Evolutionary conservation across 2,797 vertebrate species (phyloP), one percentile per base, ranked within the genome.

Genomic region (Acanthurus tractus): DNA sequence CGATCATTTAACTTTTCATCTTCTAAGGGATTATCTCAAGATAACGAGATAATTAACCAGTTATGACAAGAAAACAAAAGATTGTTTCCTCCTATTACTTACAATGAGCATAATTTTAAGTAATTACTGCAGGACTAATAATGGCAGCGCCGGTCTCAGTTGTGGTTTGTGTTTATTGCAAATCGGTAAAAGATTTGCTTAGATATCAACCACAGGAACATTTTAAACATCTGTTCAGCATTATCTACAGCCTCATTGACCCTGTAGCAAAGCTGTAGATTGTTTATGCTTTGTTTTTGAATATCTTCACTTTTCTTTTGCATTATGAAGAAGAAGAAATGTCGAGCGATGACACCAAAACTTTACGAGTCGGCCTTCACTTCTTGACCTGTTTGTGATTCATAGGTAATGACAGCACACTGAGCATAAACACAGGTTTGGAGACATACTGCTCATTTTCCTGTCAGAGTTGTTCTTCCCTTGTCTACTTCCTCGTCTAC

Each of bases 381-480:
- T 15, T 46, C 36, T 63, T 0, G 8, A 80, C 58, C 72, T 71
- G 29, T n/a, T 15, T 0, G 20, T 78, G 80, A 82, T 46, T 88
- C 78, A 65, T 61, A 34, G 2, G 0, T 45, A 6, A 75, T 70
- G 62, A 70, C 58, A 45, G 59, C 17, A 10, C 45, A n/a, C 36
- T 40, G 10, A 44, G 49, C 63, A 3, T 74, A 45, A 61, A 59
- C 64, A 40, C 75, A 52, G 65, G 73, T 79, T 63, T 57, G 66
- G 63, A 80, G 77, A 87, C 83, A 74, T 72, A 10, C 61, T 44
- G 55, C 45, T 57, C 67, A 79, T 75, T 74, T 69, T 66, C 78
- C 70, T 70, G 48, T 17, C 52, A 50, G 49, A 13, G 22, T 52
- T 54, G 15, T 81, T 56, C 49, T 70, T 67, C 61, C 50, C 68